Conservation (phyloP, 1,140 invertebrate species). For the Lasioglossum albipes region DNA sequence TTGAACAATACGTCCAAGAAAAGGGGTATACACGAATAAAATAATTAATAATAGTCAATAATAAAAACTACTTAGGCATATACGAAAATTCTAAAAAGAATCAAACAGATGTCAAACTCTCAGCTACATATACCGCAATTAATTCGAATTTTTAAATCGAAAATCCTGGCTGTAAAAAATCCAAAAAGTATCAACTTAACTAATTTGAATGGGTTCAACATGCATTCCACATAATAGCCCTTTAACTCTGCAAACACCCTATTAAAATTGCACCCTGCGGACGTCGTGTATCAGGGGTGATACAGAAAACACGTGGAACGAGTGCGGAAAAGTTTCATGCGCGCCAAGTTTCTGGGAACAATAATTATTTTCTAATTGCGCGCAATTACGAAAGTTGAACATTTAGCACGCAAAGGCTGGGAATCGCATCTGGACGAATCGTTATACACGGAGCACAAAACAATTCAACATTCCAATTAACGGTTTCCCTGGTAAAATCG, state of each 20-base stretch:
- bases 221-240: not conserved
- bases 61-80: no score
- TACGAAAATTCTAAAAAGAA: no score
- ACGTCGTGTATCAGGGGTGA: not conserved
- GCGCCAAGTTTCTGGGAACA: not conserved
- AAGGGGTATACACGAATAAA: no score
- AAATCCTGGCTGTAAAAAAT: no score
- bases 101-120: no score
- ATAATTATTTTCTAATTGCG: conserved; percentile 30
- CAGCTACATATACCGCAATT: no score
- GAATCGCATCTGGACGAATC: not conserved
- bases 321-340: not conserved
- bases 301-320: not conserved
- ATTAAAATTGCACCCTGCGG: not conserved
- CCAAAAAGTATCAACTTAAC: no score
- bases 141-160: no score
- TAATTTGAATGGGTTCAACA: not conserved
- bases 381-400: conserved; percentile 31
- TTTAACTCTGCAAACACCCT: not conserved
- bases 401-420: conserved; percentile 16
- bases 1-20: no score
- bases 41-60: no score
- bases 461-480: conserved; percentile 2
- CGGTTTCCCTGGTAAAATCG: not conserved
- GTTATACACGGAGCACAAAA: not conserved